Percentiles rank a stretch among this genome's conserved stretches.
phyloP scores from a whole-genome alignment of 2,888 invertebrate genomes.

The Achlya flavicornis region DNA sequence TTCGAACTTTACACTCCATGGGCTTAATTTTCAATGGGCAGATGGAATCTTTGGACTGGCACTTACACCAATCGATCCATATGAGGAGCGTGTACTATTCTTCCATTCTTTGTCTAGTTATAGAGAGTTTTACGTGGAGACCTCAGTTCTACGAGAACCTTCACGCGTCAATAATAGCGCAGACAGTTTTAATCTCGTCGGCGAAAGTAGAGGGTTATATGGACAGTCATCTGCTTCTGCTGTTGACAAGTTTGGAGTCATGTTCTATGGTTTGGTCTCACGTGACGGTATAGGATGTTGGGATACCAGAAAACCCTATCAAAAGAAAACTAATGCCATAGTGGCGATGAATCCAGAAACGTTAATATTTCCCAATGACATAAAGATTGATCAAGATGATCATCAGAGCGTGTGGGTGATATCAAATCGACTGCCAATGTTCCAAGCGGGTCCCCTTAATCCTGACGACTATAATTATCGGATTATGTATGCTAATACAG shows the following conservation, averaged over 20 bases:
- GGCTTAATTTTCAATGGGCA: conserved; percentile 91
- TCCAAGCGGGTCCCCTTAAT: conserved; percentile 86
- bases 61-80: conserved; percentile 81
- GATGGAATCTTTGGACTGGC: conserved; percentile 92
- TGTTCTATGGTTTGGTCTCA: conserved; percentile 91
- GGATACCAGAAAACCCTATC: conserved; percentile 89
- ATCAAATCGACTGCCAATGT: conserved; percentile 89
- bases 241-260: conserved; percentile 87
- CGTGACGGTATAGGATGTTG: conserved; percentile 91
- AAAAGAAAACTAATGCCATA: conserved; percentile 84
- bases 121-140: conserved; percentile 89
- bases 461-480: conserved; percentile 88
- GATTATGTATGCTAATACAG: conserved; percentile 86
- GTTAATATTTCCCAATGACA: conserved; percentile 91
- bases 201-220: conserved; percentile 81
- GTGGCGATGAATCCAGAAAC: conserved; percentile 85
- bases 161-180: conserved; percentile 59
- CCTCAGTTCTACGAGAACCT: conserved; percentile 86
- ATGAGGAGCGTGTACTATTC: conserved; percentile 86
- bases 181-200: conserved; percentile 62
- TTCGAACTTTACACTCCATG: conserved; percentile 89
- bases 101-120: conserved; percentile 93
- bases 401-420: conserved; percentile 90
- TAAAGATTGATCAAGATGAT: conserved; percentile 88
- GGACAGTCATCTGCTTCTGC: conserved; percentile 91